Conservation (phyloP, 2,797 vertebrate genomes). For the Urosaurus nigricauda region DNA sequence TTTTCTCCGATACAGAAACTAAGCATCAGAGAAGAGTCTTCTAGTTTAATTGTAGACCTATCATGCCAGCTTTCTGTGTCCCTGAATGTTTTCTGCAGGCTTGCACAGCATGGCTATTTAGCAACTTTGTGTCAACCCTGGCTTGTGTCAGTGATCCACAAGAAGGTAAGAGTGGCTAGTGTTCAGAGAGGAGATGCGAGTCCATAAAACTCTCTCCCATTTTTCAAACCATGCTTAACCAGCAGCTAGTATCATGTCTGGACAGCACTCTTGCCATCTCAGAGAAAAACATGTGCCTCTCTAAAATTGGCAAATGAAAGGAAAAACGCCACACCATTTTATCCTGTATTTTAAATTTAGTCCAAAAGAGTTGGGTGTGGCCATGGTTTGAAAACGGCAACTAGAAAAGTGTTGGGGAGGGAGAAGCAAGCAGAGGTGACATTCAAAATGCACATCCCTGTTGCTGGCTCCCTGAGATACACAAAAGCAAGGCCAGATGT, state of each 20-base stretch:
- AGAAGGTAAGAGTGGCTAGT: not conserved
- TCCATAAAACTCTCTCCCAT: not conserved
- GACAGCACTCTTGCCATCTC: not conserved
- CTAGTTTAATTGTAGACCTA: not conserved
- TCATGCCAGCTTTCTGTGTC: not conserved
- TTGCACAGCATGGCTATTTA: not conserved
- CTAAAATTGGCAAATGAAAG: not conserved
- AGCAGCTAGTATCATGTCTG: not conserved
- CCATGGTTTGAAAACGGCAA: not conserved
- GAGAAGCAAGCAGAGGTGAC: slow-evolving; percentile 4
- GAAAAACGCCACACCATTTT: not conserved
- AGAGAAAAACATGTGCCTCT: not conserved
- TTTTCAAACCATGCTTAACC: not conserved
- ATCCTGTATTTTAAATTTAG: not conserved
- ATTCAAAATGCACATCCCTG: not conserved
- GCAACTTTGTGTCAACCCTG: not conserved
- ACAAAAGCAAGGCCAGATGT: slow-evolving; percentile 14
- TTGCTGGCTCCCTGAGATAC: not conserved
- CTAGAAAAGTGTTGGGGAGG: not conserved
- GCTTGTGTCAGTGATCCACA: not conserved
- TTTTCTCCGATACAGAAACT: not conserved
- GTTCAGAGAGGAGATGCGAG: not conserved
- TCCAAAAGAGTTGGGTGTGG: not conserved
- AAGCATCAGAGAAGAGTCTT: not conserved
- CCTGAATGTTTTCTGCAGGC: not conserved